Evolutionary conservation across 2,113 vertebrate species (phyloP), one percentile per base, ranked within the genome.

Genomic region (Notothenia coriiceps): DNA sequence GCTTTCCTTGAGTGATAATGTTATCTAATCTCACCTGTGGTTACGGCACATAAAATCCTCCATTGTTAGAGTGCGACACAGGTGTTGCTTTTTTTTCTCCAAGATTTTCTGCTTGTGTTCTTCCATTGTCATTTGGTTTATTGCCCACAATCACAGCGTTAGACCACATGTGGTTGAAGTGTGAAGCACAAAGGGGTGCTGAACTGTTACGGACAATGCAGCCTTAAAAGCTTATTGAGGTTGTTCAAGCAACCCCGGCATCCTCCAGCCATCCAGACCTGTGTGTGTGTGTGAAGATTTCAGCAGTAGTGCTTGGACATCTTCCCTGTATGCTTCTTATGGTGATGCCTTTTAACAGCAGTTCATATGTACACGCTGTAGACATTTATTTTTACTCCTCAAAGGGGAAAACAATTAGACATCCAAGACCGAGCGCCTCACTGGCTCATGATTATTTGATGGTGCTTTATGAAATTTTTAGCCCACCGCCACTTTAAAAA

Each of bases 381-480:
- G 80, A 77, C 62, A 6, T 64, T 89, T 88, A 79, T 87, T 92
- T 86, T 79, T 75, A 51, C 77, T 77, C 71, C 76, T 90, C 62
- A 60, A 52, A 84, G 60, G 70, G 66, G 64, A 50, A 88, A 83
- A 91, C 79, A 85, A 89, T 93, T 91, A 89, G 75, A 77, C 64
- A 1, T 83, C 64, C 54, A 83, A 88, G 88, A 68, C 60, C 9
- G 52, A 80, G 67, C 76, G 20, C 80, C 63, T 33, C 20, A 15
- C 67, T 47, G 82, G 62, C 77, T 93, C 79, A 84, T 93, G 81
- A 88, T 88, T 94, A 86, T 93, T 94, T 93, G 22, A 94, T 92
- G 82, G 13, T 4, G 18, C 84, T 83, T 92, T 90, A 93, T 94
- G 87, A 93, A 92, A 94, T 80, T 92, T 94, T 93, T 62, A 94